phyloP scores from a whole-genome alignment of 2,797 vertebrate species.

The Petrocephalus schoutedeni region DNA sequence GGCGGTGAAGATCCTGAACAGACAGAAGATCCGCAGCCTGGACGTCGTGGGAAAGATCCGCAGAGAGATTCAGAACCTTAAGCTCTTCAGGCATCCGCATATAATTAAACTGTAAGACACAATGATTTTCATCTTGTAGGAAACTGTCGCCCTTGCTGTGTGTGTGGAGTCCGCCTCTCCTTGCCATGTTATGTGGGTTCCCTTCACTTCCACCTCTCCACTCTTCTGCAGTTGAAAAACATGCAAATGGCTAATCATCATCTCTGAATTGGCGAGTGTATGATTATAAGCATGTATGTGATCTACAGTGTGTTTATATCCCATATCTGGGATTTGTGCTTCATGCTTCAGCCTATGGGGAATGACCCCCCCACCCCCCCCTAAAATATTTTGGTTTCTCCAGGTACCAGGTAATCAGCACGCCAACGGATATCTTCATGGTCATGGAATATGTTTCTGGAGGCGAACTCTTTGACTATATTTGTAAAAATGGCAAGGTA shows the following conservation, averaged over 20 bases:
- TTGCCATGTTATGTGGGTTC: neutral
- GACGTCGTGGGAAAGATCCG: conserved; percentile 98
- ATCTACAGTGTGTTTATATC: neutral
- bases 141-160: neutral
- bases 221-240: neutral
- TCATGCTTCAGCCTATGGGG: neutral
- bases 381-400: conserved; percentile 24
- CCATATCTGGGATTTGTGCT: neutral
- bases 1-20: conserved; percentile 94
- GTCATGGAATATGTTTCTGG: conserved; percentile 99
- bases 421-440: conserved; percentile 99
- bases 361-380: neutral
- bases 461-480: conserved; percentile 98
- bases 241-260: neutral
- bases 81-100: conserved; percentile 96
- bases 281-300: neutral
- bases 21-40: conserved; percentile 97
- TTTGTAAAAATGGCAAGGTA: conserved; percentile 99
- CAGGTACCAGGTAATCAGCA: conserved; percentile 99
- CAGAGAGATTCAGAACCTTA: conserved; percentile 96
- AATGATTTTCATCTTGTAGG: conserved; percentile 24
- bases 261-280: neutral
- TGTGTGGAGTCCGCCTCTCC: neutral
- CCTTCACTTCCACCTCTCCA: neutral
- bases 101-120: conserved; percentile 96